These are phyloP conservation scores for Pseudorectes ferrugineus DNA, from an alignment of 2,113 vertebrate species.

Conservation along the genomic window DNA sequence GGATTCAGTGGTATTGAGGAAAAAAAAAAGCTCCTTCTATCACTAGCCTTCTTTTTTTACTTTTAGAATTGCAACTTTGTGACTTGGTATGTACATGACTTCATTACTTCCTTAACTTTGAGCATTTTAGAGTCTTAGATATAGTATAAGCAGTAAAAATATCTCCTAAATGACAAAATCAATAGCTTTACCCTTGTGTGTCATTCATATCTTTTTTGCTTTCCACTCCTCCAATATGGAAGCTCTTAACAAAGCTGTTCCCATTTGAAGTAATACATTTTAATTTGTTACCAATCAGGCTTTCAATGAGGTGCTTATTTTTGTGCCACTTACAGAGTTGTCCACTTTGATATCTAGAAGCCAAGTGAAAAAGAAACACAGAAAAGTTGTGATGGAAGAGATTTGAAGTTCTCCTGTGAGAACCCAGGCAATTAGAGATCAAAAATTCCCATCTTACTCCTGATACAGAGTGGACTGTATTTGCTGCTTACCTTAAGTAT, in stretches of 20 bases:
- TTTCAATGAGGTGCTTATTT: not conserved
- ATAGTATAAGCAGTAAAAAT: not conserved
- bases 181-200: not conserved
- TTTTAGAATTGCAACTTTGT: not conserved
- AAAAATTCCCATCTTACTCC: not conserved
- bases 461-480: not conserved
- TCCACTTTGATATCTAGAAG: not conserved
- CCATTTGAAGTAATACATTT: not conserved
- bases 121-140: not conserved
- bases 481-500: not conserved
- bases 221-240: not conserved
- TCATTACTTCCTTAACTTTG: not conserved
- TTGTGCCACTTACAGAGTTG: not conserved
- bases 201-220: not conserved
- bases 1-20: not conserved
- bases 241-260: not conserved
- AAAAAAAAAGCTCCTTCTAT: rapidly evolving
- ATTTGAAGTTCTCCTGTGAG: not conserved
- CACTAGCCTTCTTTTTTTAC: not conserved
- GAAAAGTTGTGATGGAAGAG: not conserved
- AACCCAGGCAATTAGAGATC: not conserved
- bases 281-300: not conserved
- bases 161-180: not conserved
- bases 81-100: not conserved
- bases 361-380: not conserved